A percentile compares a stretch with the other conserved stretches of the same genome.
Conservation (phyloP, 2,888 invertebrate genomes). For the Zaprionus bogoriensis region DNA sequence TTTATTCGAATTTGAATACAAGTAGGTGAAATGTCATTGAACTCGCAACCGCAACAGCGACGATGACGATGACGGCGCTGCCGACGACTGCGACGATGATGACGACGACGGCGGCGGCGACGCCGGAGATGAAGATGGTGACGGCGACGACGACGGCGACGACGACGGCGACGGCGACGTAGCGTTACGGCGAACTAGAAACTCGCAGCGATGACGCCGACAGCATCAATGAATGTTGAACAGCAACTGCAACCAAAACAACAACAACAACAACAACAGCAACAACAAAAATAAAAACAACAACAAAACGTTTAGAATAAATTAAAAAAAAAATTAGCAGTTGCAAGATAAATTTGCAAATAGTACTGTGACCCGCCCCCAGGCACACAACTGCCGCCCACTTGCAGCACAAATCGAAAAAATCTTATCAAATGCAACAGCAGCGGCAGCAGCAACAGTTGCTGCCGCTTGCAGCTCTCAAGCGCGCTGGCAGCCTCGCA, state of each 20-base stretch:
- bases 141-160: slow-evolving; percentile 6
- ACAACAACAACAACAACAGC: background rate
- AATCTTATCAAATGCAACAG: no score
- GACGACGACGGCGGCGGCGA: background rate
- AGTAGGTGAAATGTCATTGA: slow-evolving; percentile 72
- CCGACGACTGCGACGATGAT: slow-evolving; percentile 19
- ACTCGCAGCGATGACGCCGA: slow-evolving; percentile 9
- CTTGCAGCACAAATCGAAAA: no score
- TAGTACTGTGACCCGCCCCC: no score
- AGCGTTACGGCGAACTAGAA: slow-evolving; percentile 10
- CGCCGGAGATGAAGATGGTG: slow-evolving; percentile 7
- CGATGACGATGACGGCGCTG: background rate
- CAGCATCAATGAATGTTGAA: background rate
- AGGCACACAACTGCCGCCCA: no score
- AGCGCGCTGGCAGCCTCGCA: background rate
- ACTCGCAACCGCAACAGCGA: slow-evolving; percentile 46
- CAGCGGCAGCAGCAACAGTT: background rate
- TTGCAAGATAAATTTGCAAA: no score
- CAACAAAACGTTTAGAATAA: no score
- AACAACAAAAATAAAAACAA: background rate
- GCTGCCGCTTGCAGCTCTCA: slow-evolving; percentile 36
- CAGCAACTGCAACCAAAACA: background rate
- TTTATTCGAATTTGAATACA: slow-evolving; percentile 57
- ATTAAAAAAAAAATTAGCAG: no score
- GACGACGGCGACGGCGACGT: background rate